Evolutionary conservation across 2,113 vertebrate species (phyloP), one percentile per base, ranked within the genome.

Genomic region (Syrmaticus mikado): DNA sequence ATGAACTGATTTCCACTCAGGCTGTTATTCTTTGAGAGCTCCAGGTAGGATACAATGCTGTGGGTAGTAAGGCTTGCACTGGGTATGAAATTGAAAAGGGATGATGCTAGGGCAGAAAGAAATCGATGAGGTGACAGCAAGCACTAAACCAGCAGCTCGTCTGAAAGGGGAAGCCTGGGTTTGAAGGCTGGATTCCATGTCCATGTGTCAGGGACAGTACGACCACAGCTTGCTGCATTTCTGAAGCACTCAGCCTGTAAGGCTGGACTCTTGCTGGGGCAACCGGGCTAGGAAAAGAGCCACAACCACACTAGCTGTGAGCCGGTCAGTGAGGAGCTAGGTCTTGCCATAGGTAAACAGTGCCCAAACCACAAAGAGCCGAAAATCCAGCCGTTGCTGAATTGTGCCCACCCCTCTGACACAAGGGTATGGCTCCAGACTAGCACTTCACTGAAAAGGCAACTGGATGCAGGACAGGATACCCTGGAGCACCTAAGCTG

Each of bases 271-370:
- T 1, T 25, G 41, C 46, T 38, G 24, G 48, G 43, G 53, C 58
- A 34, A 48, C 4, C 8, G 62, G 75, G 80, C 38, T 55, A 77
- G 60, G n/a, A 28, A 61, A 38, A 79, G 40, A 2, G 0, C 32
- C 53, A n/a, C 0, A 0, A 13, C 3, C 4, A 20, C 45, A 40
- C 14, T 3, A 19, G 13, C 0, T 52, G 24, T 24, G 22, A n/a
- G 10, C 4, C 68, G n/a, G 43, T 62, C 64, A 60, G 60, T 2
- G 2, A 18, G 45, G 21, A 46, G 15, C 45, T 48, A 34, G 13
- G 34, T 48, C 24, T 50, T 13, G 45, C 55, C 41, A 4, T 2
- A 34, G 48, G 11, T 25, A 60, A 85, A 81, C 6, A 41, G 72
- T 73, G 67, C 8, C 16, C 32, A 19, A 6, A 2, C 62, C 19